Evolutionary conservation across 2,888 invertebrate species (phyloP), one percentile per base, ranked within the genome.

Genomic region (Hemicrepidius hirtus): DNA sequence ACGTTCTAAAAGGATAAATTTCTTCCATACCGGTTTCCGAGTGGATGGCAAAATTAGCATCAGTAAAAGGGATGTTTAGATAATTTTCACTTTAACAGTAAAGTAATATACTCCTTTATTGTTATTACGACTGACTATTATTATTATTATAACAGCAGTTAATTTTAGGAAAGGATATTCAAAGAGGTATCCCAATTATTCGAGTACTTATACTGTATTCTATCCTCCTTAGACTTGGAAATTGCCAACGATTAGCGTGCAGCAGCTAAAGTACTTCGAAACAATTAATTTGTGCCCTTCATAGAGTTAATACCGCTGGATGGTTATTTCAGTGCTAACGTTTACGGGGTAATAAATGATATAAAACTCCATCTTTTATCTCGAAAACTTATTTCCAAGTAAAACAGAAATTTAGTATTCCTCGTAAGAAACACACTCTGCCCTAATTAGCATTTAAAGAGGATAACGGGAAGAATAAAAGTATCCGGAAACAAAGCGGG

Each of bases 391-490:
- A 37, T 37, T 57, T 18, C 53, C 5, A 32, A 28, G 53, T 37
- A 20, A 37, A 57, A 57, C 18, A 66, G 41, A 57, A 66, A 65
- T 50, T 65, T 55, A 53, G 28, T 65, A 53, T 20, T 21, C 21
- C 16, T 44, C 16, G 35, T 18, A 41, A 21, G 20, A 24, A 57
- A 35, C 40, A 16, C 55, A 13, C 46, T 53, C 21, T 28, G n/a
- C 5, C 55, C 37, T 62, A 69, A 69, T 69, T 69, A 64, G 13
- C 69, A 63, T 69, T 69, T 55, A 63, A 69, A 69, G 55, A 63
- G 44, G 20, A 50, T 40, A 71, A 71, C 37, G 32, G 35, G 44
- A 46, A 66, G 32, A 53, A 67, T 57, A 62, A 63, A 62, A 13
- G 53, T 55, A 41, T 60, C 32, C 28, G 32, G 49, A 59, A 71